phyloP scores from a whole-genome alignment of 2,113 vertebrate genomes.

The Steatornis caripensis region DNA sequence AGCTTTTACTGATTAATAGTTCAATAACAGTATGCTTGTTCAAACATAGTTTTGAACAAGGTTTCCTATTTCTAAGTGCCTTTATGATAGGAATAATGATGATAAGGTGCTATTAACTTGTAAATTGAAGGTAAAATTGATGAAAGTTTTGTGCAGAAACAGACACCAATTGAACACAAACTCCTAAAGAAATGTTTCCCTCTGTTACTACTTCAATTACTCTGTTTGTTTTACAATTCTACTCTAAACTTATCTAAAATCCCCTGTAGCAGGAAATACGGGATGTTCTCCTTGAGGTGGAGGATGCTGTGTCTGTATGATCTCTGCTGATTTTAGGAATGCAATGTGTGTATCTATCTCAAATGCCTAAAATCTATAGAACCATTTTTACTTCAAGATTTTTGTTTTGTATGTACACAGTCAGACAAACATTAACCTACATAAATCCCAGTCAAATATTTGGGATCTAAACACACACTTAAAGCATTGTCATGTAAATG shows the following conservation, averaged over 20 bases:
- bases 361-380: neutral
- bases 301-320: neutral
- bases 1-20: neutral
- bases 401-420: neutral
- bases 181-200: neutral
- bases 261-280: neutral
- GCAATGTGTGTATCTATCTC: neutral
- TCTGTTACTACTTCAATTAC: neutral
- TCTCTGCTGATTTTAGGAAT: neutral
- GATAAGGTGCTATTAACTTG: neutral
- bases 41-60: neutral
- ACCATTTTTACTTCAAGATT: neutral
- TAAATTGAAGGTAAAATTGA: neutral
- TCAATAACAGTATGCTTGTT: constrained; percentile 26
- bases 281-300: neutral
- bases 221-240: neutral
- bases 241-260: neutral
- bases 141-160: neutral
- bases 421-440: neutral
- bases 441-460: neutral
- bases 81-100: neutral
- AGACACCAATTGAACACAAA: neutral
- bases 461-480: neutral
- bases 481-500: neutral
- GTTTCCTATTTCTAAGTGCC: neutral